A percentile compares a stretch with the other conserved stretches of the same genome.
Conservation (phyloP, 2,888 invertebrate species). For the Tenthredo mesomela region DNA sequence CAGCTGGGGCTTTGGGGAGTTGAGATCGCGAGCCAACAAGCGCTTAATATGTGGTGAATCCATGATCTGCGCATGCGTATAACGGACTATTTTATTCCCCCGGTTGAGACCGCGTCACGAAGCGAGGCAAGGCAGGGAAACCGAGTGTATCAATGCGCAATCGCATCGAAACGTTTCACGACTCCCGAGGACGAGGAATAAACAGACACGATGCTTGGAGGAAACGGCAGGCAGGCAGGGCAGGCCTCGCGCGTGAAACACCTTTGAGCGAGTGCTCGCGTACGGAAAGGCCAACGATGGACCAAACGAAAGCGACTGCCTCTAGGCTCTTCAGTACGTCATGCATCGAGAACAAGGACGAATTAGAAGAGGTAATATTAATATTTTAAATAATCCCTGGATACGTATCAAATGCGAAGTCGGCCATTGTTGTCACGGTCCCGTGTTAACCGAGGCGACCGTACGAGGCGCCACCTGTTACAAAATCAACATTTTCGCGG, state of each 20-base stretch:
- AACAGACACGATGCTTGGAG: slow-evolving; percentile 75
- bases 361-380: slow-evolving; percentile 91
- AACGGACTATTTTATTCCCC: slow-evolving; percentile 64
- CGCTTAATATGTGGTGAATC: slow-evolving; percentile 51
- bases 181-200: slow-evolving; percentile 70
- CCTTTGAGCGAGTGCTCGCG: slow-evolving; percentile 56
- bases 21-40: slow-evolving; percentile 51
- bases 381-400: slow-evolving; percentile 73
- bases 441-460: slow-evolving; percentile 79
- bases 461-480: slow-evolving; percentile 78
- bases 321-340: slow-evolving; percentile 91
- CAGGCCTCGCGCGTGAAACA: slow-evolving; percentile 68
- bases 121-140: slow-evolving; percentile 67
- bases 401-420: slow-evolving; percentile 73
- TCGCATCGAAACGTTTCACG: slow-evolving; percentile 74
- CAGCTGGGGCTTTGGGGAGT: slow-evolving; percentile 51
- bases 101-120: slow-evolving; percentile 64
- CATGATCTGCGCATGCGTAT: slow-evolving; percentile 61
- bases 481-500: slow-evolving; percentile 73
- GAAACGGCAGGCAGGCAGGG: slow-evolving; percentile 74
- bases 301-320: slow-evolving; percentile 76
- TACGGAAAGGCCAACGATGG: slow-evolving; percentile 72
- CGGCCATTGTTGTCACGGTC: slow-evolving; percentile 79
- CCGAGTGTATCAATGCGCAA: slow-evolving; percentile 74
- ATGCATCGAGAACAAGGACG: slow-evolving; percentile 93